A percentile compares a stretch with the other conserved stretches of the same genome.
Evolutionary conservation across 1,140 invertebrate species (phyloP).

Genomic region (Doryteuthis pealeii): DNA sequence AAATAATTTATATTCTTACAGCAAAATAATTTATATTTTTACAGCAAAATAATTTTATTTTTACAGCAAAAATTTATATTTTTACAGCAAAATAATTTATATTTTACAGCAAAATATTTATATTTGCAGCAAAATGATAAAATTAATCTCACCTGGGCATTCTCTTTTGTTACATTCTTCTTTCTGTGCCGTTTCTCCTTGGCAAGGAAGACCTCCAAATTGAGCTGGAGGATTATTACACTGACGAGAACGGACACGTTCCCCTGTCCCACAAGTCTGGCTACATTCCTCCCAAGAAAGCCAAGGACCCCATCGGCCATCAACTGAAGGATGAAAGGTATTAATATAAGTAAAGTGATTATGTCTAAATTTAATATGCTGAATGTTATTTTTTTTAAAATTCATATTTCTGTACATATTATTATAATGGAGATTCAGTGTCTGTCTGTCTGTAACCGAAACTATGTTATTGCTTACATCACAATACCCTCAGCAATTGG

Average conservation of each 20-base stretch:
- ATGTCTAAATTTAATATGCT: slow-evolving; percentile 1
- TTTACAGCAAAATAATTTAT: too few species aligned
- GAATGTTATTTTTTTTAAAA: neutral
- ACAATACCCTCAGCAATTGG: too few species aligned
- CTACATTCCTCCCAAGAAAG: slow-evolving; percentile 39
- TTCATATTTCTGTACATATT: neutral
- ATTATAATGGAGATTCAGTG: too few species aligned
- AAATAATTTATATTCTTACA: too few species aligned
- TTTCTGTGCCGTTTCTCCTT: slow-evolving; percentile 28
- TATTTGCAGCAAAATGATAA: too few species aligned
- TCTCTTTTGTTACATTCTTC: slow-evolving; percentile 35
- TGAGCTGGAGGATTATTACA: slow-evolving; percentile 56
- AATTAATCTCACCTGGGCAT: neutral
- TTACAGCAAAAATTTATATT: too few species aligned
- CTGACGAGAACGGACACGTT: slow-evolving; percentile 29
- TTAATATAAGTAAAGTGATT: too few species aligned
- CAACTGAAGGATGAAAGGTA: slow-evolving; percentile 35
- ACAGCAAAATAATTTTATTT: too few species aligned
- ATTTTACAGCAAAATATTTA: too few species aligned
- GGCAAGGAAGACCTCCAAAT: slow-evolving; percentile 44
- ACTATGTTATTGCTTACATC: too few species aligned
- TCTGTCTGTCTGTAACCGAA: too few species aligned
- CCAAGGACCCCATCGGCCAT: slow-evolving; percentile 52
- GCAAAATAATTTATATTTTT: too few species aligned
- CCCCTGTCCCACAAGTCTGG: slow-evolving; percentile 44